Evolutionary conservation across 2,888 invertebrate genomes (phyloP).

Genomic region (Polylopha cassiicola): DNA sequence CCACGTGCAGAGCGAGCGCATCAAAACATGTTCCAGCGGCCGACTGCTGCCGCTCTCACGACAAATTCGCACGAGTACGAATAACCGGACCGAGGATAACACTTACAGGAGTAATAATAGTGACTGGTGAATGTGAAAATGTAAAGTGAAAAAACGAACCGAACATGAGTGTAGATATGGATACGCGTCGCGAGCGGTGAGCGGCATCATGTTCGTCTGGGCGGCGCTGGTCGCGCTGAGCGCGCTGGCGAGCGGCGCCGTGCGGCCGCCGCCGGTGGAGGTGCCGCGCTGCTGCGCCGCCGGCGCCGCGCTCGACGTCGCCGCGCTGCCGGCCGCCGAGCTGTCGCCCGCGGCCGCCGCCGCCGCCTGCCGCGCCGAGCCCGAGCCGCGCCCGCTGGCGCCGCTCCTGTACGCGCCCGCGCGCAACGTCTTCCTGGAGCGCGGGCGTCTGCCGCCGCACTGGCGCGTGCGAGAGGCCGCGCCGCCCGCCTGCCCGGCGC

Average conservation of each 20-base stretch:
- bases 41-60: too few relatives aligned
- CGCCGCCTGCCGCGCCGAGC: slow-evolving; percentile 33
- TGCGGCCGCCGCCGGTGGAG: slow-evolving; percentile 36
- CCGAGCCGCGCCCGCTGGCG: slow-evolving; percentile 60
- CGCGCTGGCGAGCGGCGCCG: slow-evolving; percentile 43
- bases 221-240: slow-evolving; percentile 40
- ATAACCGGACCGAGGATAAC: too few relatives aligned
- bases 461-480: slow-evolving; percentile 64
- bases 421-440: slow-evolving; percentile 51
- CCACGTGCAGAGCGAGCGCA: slow-evolving; percentile 45
- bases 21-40: too few relatives aligned
- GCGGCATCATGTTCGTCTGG: slow-evolving; percentile 28
- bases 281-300: slow-evolving; percentile 76
- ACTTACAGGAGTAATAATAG: too few relatives aligned
- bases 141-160: slow-evolving; percentile 3
- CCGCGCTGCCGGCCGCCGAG: slow-evolving; percentile 33
- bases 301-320: slow-evolving; percentile 63
- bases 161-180: slow-evolving; percentile 13
- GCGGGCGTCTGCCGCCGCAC: slow-evolving; percentile 60
- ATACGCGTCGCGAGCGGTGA: slow-evolving; percentile 26
- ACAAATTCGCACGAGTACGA: too few relatives aligned
- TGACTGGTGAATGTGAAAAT: too few relatives aligned
- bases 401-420: slow-evolving; percentile 78
- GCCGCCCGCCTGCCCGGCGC: slow-evolving; percentile 48
- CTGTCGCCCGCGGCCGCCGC: slow-evolving; percentile 30